Conservation (phyloP, 2,797 vertebrate genomes). For the Sebastes steindachneri region DNA sequence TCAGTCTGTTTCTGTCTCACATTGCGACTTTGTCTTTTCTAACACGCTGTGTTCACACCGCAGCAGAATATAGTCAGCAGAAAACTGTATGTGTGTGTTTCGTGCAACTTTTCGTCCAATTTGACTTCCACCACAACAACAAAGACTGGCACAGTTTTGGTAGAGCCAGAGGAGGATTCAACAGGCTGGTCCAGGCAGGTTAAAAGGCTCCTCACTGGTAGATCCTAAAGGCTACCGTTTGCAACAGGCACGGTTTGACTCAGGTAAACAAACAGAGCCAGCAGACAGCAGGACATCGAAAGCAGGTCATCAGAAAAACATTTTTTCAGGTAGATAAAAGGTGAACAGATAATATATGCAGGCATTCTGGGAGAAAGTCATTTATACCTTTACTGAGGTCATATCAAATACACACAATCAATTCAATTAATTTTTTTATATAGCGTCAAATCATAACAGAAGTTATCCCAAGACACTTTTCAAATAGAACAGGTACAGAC, state of each 20-base stretch:
- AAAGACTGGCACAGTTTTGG: neutral
- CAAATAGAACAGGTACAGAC: too few species aligned
- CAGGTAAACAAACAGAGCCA: neutral
- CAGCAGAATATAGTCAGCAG: neutral
- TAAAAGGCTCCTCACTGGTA: neutral
- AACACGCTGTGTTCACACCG: neutral
- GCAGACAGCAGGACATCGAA: neutral
- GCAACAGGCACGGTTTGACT: neutral
- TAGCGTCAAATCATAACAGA: too few species aligned
- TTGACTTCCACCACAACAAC: neutral
- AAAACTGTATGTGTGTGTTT: neutral
- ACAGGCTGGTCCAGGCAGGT: neutral
- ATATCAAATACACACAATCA: neutral
- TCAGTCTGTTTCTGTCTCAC: neutral
- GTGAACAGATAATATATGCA: neutral
- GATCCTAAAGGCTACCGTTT: neutral
- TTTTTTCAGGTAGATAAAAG: neutral
- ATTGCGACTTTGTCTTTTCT: neutral
- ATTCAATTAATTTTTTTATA: too few species aligned
- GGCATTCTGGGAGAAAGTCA: neutral
- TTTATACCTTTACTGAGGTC: neutral
- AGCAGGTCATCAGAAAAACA: neutral
- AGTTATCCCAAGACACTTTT: too few species aligned
- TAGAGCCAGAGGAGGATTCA: neutral
- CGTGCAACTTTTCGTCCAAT: neutral